These are phyloP conservation scores for Mercenaria mercenaria DNA, from an alignment of 1,140 invertebrate genomes.

Conservation along the genomic window DNA sequence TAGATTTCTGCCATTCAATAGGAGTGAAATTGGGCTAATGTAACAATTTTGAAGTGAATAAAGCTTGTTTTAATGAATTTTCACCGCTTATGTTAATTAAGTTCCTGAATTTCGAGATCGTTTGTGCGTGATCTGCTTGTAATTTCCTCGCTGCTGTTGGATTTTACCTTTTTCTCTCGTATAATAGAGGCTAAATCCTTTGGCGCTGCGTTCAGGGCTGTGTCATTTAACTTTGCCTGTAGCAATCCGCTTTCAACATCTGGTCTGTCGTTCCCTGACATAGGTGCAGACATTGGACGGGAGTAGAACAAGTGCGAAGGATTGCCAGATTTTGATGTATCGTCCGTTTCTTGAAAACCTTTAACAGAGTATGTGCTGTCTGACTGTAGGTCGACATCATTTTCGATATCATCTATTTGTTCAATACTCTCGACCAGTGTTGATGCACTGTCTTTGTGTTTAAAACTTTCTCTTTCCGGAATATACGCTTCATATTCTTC, in stretches of 20 bases:
- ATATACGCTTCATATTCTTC: constrained; percentile 10
- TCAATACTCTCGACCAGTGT: not conserved
- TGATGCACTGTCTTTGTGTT: not conserved
- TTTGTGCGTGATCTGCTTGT: not conserved
- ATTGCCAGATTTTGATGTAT: not conserved
- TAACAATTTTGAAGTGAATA: too few species aligned
- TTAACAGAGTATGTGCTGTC: not conserved
- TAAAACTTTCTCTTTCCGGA: not conserved
- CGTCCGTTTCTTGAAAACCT: not conserved
- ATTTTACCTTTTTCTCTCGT: not conserved
- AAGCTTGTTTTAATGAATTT: too few species aligned
- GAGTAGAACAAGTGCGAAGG: not conserved
- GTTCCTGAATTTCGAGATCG: not conserved
- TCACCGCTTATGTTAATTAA: not conserved
- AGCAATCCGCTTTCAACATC: not conserved
- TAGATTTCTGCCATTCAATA: too few species aligned
- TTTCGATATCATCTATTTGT: not conserved
- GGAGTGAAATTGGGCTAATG: too few species aligned
- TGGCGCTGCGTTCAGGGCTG: not conserved
- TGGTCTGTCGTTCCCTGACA: not conserved
- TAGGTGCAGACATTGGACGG: not conserved
- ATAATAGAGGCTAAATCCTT: not conserved
- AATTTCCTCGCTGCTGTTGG: too few species aligned
- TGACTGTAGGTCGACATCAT: not conserved
- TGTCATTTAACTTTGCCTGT: not conserved